Evolutionary conservation across 2,797 vertebrate species (phyloP).

Genomic region (Enteromius mattozi): DNA sequence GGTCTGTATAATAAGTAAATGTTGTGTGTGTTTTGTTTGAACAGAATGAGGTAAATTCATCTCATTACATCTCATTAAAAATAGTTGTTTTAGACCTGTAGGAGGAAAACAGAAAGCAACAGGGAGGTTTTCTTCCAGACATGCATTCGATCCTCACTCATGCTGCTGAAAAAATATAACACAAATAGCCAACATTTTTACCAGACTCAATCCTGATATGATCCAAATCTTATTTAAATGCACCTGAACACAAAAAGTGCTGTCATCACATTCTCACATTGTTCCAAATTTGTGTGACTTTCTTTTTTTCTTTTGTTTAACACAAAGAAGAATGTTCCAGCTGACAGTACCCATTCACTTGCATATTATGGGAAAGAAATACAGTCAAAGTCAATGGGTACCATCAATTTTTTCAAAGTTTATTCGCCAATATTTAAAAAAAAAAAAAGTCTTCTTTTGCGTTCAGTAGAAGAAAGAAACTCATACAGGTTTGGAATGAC

Average conservation of each 20-base stretch:
- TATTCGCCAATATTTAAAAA: not conserved
- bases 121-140: slow-evolving; percentile 48
- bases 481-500: not conserved
- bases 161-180: slow-evolving; percentile 33
- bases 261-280: not conserved
- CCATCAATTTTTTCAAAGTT: not conserved
- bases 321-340: not conserved
- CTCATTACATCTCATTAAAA: no score
- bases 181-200: slow-evolving; percentile 47
- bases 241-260: not conserved
- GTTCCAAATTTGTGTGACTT: not conserved
- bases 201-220: not conserved
- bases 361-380: not conserved
- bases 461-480: not conserved
- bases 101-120: slow-evolving; percentile 54
- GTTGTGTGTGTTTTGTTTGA: not conserved
- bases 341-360: not conserved
- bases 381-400: not conserved
- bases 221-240: not conserved
- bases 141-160: slow-evolving; percentile 8
- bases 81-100: slow-evolving; percentile 59
- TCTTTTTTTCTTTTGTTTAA: not conserved
- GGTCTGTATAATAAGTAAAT: not conserved
- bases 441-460: not conserved
- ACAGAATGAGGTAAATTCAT: not conserved